A percentile compares a stretch with the other conserved stretches of the same genome.
These are phyloP conservation scores for Catharus ustulatus DNA, from an alignment of 2,797 vertebrate genomes.

Conservation along the genomic window DNA sequence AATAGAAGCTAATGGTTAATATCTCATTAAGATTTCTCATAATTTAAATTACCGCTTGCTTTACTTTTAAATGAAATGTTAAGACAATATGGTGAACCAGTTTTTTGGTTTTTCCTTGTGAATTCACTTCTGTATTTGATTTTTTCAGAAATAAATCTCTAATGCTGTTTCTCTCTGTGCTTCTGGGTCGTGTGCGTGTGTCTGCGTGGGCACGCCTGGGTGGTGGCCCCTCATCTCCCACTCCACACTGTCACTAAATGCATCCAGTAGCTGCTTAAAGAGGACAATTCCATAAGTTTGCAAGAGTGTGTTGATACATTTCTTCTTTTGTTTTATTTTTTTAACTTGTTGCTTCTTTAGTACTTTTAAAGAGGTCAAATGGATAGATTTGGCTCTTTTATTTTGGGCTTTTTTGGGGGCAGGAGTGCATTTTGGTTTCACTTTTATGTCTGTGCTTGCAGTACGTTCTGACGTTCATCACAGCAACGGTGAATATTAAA, in stretches of 20 bases:
- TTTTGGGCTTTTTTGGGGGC: not conserved
- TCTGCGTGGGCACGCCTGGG: slow-evolving; percentile 58
- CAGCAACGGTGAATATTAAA: slow-evolving; percentile 55
- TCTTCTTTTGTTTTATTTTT: not conserved
- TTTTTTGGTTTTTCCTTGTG: slow-evolving; percentile 60
- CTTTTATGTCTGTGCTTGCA: slow-evolving; percentile 26
- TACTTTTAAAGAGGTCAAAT: not conserved
- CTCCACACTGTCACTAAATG: slow-evolving; percentile 36
- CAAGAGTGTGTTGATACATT: not conserved
- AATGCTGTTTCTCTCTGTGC: slow-evolving; percentile 63
- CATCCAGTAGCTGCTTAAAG: slow-evolving; percentile 48
- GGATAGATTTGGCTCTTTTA: not conserved
- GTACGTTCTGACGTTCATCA: slow-evolving; percentile 28
- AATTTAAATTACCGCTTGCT: slow-evolving; percentile 10
- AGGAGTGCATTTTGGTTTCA: not conserved
- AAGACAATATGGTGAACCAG: slow-evolving; percentile 12
- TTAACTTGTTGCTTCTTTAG: slow-evolving; percentile 35
- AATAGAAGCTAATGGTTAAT: not conserved
- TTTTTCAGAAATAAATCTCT: slow-evolving; percentile 72
- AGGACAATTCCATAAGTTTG: slow-evolving; percentile 18
- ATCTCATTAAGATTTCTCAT: not conserved
- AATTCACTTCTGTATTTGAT: slow-evolving; percentile 73
- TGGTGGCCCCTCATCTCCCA: slow-evolving; percentile 66
- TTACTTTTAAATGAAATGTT: slow-evolving; percentile 60
- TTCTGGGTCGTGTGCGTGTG: slow-evolving; percentile 69